These are phyloP conservation scores for Lamellibrachia luymesi DNA, from an alignment of 1,140 invertebrate genomes.

Conservation along the genomic window DNA sequence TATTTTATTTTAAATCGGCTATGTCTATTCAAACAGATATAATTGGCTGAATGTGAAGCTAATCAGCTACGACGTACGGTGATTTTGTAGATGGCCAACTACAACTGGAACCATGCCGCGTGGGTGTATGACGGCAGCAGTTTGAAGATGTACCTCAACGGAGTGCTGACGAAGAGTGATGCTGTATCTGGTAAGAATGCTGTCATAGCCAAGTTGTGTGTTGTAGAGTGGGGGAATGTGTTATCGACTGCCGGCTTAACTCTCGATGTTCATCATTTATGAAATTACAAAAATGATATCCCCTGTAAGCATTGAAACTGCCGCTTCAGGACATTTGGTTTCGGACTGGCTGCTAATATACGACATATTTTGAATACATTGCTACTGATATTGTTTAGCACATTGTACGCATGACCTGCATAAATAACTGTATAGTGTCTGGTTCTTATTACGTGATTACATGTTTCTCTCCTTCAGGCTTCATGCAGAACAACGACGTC, in stretches of 20 bases:
- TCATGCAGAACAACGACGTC: no score
- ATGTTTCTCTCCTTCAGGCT: no score
- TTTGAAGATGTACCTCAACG: not conserved
- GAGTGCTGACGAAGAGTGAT: not conserved
- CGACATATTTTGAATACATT: no score
- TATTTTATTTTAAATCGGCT: no score
- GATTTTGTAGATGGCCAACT: not conserved
- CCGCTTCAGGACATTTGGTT: not conserved
- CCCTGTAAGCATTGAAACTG: not conserved
- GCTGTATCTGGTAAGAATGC: not conserved
- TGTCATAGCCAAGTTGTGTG: not conserved
- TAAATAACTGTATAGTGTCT: no score
- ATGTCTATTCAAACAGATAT: no score
- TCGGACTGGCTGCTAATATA: no score
- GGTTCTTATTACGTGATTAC: no score
- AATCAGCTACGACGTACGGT: not conserved
- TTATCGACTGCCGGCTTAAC: not conserved
- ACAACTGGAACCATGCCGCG: not conserved
- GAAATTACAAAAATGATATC: not conserved
- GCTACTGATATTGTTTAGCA: no score
- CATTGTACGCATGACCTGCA: no score
- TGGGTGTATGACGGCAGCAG: not conserved
- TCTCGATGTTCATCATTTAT: not conserved
- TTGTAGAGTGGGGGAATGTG: not conserved
- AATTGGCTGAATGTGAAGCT: no score